A percentile compares a stretch with the other conserved stretches of the same genome.
Conservation (phyloP, 2,113 vertebrate genomes). For the Platichthys flesus region DNA sequence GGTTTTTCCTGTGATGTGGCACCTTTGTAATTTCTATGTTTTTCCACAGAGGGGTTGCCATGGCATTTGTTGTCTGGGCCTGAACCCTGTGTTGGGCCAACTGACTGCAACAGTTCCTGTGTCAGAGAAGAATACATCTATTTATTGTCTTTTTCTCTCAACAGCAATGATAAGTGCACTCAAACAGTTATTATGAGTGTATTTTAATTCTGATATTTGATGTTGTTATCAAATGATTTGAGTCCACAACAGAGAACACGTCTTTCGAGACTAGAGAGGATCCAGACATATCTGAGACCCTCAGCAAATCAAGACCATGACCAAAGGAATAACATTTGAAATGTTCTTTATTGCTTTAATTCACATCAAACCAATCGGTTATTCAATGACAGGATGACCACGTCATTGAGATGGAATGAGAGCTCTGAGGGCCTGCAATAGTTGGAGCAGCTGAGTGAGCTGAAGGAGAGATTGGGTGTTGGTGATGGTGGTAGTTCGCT, state of each 20-base stretch:
- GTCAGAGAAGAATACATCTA: no score
- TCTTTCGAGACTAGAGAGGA: no score
- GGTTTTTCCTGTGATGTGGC: no score
- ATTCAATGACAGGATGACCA: background rate
- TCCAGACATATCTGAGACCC: background rate
- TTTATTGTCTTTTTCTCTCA: background rate
- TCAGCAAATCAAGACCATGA: background rate
- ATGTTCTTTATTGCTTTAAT: background rate
- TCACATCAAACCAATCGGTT: background rate
- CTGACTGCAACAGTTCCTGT: no score
- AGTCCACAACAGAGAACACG: background rate
- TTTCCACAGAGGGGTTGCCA: background rate
- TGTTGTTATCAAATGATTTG: background rate
- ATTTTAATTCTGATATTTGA: no score
- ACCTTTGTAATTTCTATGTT: background rate
- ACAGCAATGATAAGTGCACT: background rate
- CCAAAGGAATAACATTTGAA: background rate
- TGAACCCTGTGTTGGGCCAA: no score
- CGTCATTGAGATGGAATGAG: background rate
- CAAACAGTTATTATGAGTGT: no score
- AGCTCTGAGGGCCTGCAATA: no score
- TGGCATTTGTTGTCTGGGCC: background rate
- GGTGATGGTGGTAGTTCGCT: background rate
- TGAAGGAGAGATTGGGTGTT: background rate
- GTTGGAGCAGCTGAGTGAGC: no score